Conservation (phyloP, 2,113 vertebrate species). For the Malurus cyaneus region DNA sequence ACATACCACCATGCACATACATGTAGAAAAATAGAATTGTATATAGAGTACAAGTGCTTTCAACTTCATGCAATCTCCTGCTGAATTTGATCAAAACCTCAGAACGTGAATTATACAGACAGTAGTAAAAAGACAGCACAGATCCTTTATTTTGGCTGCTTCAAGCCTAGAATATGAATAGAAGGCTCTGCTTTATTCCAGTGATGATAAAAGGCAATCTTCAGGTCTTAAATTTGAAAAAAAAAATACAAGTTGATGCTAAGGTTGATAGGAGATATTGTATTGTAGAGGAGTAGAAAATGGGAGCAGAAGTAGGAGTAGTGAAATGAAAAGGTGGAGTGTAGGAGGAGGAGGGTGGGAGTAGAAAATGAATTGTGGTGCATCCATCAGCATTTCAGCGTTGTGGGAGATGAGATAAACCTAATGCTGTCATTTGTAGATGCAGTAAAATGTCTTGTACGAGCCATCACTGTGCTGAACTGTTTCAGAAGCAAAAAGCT, state of each 20-base stretch:
- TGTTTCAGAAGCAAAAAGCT: background rate
- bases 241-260: background rate
- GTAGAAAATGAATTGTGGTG: slow-evolving; percentile 60
- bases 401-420: slow-evolving; percentile 57
- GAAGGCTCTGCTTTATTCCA: background rate
- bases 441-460: background rate
- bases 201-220: slow-evolving; percentile 47
- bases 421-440: slow-evolving; percentile 25
- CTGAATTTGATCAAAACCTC: slow-evolving; percentile 45
- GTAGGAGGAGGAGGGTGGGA: slow-evolving; percentile 57
- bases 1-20: background rate
- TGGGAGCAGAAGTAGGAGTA: slow-evolving; percentile 57
- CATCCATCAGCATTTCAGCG: slow-evolving; percentile 53
- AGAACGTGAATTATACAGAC: slow-evolving; percentile 1
- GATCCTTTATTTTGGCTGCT: slow-evolving; percentile 54
- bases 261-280: slow-evolving; percentile 22
- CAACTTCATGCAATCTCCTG: background rate
- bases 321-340: slow-evolving; percentile 63
- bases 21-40: background rate
- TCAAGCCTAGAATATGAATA: slow-evolving; percentile 1
- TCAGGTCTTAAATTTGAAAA: slow-evolving; percentile 11
- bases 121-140: slow-evolving; percentile 24
- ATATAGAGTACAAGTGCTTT: background rate
- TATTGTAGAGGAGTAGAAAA: slow-evolving; percentile 42
- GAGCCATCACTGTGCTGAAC: background rate